These are phyloP conservation scores for Anagrus nilaparvatae DNA, from an alignment of 1,140 invertebrate genomes.

Conservation along the genomic window DNA sequence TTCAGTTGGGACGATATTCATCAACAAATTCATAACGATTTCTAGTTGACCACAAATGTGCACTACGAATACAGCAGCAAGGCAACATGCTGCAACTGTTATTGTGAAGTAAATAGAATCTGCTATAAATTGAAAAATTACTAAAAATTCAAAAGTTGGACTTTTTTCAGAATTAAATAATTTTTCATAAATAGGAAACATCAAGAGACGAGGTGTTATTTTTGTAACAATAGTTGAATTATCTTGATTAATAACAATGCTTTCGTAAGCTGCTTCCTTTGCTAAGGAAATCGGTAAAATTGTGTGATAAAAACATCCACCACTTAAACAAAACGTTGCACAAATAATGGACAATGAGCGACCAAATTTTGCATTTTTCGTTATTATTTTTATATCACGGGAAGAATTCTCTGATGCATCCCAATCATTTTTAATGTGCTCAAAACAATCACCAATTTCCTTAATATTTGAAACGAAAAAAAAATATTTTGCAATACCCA, in stretches of 20 bases:
- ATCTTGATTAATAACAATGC: no score
- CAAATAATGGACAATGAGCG: conserved; percentile 19
- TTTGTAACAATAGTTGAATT: no score
- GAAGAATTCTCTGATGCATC: no score
- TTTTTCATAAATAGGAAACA: conserved; percentile 22
- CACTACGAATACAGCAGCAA: conserved; percentile 23
- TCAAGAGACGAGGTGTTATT: conserved; percentile 17
- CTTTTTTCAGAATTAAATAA: conserved; percentile 18
- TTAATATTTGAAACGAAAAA: conserved; percentile 16
- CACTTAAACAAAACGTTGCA: conserved; percentile 25
- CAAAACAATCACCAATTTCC: conserved; percentile 21
- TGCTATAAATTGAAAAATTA: conserved; percentile 16
- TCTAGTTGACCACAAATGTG: conserved; percentile 27
- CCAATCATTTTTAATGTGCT: conserved; percentile 25
- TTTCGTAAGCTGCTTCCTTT: no score
- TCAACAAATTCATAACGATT: conserved; percentile 18
- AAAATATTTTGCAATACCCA: conserved; percentile 27
- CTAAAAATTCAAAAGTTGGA: conserved; percentile 20
- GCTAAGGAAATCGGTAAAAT: conserved; percentile 21
- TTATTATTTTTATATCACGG: no score
- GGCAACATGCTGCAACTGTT: conserved; percentile 16
- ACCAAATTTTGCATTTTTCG: conserved; percentile 17
- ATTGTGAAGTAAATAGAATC: conserved; percentile 21
- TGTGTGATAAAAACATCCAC: conserved; percentile 22
- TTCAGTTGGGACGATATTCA: not conserved